Percentiles rank a stretch among this genome's conserved stretches.
These are phyloP conservation scores for Ostrea denselamellosa DNA, from an alignment of 1,140 invertebrate genomes.

Conservation along the genomic window DNA sequence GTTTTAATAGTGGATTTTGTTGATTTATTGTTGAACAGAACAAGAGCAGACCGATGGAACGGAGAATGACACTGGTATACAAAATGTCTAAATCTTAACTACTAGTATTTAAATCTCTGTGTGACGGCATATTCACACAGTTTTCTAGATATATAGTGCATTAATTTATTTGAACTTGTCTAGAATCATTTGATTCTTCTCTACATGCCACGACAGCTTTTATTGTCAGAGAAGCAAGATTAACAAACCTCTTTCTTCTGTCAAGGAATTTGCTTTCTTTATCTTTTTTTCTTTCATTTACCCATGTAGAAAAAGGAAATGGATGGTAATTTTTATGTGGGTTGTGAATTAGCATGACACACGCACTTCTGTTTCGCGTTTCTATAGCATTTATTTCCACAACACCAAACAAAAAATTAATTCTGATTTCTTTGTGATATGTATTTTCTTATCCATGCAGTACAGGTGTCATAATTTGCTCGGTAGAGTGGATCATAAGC, in stretches of 20 bases:
- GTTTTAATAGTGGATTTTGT: background rate
- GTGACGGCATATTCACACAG: background rate
- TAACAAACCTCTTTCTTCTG: background rate
- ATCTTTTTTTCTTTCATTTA: background rate
- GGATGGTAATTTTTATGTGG: constrained; percentile 9
- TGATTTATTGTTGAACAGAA: background rate
- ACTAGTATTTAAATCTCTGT: constrained; percentile 1
- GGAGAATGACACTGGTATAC: background rate
- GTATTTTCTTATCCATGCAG: background rate
- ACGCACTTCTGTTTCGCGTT: background rate
- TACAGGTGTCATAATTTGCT: no score
- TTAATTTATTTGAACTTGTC: constrained; percentile 13
- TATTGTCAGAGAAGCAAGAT: background rate
- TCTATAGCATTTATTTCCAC: background rate
- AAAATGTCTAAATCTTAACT: constrained; percentile 16
- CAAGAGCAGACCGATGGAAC: background rate
- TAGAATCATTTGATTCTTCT: background rate
- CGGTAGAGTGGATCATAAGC: no score
- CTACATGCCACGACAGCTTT: background rate
- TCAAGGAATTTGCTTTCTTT: background rate
- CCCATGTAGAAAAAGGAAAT: background rate
- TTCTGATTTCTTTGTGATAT: background rate
- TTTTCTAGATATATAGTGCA: background rate
- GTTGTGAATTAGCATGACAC: background rate
- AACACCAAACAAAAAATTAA: background rate